A percentile compares a stretch with the other conserved stretches of the same genome.
Conservation (phyloP, 2,888 invertebrate genomes). For the Epinotia demarniana region DNA sequence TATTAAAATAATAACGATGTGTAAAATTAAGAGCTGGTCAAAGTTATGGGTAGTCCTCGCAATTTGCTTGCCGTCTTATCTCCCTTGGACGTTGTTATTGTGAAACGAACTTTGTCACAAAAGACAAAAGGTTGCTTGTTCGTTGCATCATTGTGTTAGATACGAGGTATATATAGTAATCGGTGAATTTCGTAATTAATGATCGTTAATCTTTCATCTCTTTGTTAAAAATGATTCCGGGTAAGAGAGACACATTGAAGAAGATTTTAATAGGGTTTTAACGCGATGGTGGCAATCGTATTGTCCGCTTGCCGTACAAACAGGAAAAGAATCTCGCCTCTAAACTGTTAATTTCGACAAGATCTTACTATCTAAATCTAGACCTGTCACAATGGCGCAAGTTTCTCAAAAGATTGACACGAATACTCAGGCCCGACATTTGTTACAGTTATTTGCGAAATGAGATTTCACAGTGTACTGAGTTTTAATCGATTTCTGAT, state of each 20-base stretch:
- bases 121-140: neutral
- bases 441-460: constrained; percentile 11
- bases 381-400: constrained; percentile 5
- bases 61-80: neutral
- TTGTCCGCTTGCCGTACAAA: too few species aligned
- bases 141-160: neutral
- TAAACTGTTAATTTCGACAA: too few species aligned
- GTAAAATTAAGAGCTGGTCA: neutral
- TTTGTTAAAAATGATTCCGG: neutral
- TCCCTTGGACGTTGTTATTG: neutral
- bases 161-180: constrained; percentile 7
- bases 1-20: neutral
- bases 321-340: too few species aligned
- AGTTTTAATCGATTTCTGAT: constrained; percentile 4
- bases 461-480: neutral
- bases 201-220: constrained; percentile 25
- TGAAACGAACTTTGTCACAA: neutral
- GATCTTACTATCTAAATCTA: neutral
- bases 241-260: constrained; percentile 9
- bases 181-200: constrained; percentile 25
- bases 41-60: constrained; percentile 2
- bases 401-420: neutral
- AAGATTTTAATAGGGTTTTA: neutral
- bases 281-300: neutral
- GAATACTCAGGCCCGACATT: neutral